These are phyloP conservation scores for Craseonycteris thonglongyai DNA, from an alignment of 2,113 vertebrate species.

Conservation along the genomic window DNA sequence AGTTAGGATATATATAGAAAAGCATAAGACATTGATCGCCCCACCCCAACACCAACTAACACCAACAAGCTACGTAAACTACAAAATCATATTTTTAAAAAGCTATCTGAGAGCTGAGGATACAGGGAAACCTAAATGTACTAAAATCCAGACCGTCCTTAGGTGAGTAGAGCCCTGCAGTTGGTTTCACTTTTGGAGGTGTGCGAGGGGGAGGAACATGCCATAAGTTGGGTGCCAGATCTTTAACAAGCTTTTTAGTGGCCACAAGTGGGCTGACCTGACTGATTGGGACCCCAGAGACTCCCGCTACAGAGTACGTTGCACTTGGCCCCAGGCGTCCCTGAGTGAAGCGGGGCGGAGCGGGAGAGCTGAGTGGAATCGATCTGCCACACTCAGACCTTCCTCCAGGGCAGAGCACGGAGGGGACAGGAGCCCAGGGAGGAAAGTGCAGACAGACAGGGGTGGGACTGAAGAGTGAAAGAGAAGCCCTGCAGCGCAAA, in stretches of 20 bases:
- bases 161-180: background rate
- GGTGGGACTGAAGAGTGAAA: background rate
- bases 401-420: background rate
- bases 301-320: background rate
- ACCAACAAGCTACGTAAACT: background rate
- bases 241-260: background rate
- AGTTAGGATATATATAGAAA: background rate
- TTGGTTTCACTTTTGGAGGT: background rate
- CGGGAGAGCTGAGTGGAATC: background rate
- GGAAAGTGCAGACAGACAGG: background rate
- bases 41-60: background rate
- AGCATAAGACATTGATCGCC: background rate
- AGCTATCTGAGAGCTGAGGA: background rate
- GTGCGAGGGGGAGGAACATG: background rate
- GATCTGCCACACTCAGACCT: background rate
- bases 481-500: background rate
- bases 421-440: background rate
- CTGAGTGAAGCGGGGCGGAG: background rate
- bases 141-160: background rate
- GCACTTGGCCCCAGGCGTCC: background rate
- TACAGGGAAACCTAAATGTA: background rate
- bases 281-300: background rate
- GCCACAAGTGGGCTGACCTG: background rate
- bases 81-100: background rate
- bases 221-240: too few species aligned